These are phyloP conservation scores for Cirrhinus molitorella DNA, from an alignment of 2,797 vertebrate genomes.

Conservation along the genomic window DNA sequence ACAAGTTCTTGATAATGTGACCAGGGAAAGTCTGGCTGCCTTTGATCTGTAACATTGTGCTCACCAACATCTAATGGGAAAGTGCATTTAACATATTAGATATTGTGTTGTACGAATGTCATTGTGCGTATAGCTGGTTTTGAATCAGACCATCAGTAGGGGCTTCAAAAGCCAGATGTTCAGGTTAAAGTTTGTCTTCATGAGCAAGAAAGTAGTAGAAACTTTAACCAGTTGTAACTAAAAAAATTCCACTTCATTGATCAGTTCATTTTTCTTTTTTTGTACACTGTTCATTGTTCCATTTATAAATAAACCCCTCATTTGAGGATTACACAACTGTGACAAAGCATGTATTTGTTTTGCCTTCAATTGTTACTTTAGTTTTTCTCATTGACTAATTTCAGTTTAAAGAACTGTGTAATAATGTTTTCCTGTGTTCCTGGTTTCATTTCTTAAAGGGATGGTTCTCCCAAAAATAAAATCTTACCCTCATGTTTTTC, in stretches of 20 bases:
- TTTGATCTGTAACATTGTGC: constrained; percentile 33
- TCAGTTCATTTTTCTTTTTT: background rate
- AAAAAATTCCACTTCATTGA: constrained; percentile 24
- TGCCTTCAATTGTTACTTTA: background rate
- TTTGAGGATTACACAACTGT: constrained; percentile 11
- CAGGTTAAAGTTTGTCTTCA: constrained; percentile 31
- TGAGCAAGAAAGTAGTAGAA: background rate
- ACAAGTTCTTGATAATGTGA: constrained; percentile 39
- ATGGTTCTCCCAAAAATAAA: background rate
- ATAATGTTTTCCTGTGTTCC: background rate
- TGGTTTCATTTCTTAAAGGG: background rate
- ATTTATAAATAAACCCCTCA: constrained; percentile 34
- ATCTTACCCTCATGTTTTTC: background rate
- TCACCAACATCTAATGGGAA: constrained; percentile 9
- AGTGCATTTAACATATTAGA: constrained; percentile 28
- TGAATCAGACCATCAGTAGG: constrained; percentile 9
- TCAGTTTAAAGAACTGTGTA: background rate
- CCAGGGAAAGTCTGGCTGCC: background rate
- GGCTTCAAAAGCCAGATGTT: constrained; percentile 6
- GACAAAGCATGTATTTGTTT: constrained; percentile 1
- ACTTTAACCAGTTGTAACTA: constrained; percentile 16
- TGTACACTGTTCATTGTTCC: constrained; percentile 46
- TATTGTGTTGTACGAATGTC: constrained; percentile 31
- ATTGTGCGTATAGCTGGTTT: constrained; percentile 36
- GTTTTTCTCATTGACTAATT: background rate